A percentile compares a stretch with the other conserved stretches of the same genome.
phyloP scores from a whole-genome alignment of 2,888 invertebrate species.

The Ophion ventricosus region DNA sequence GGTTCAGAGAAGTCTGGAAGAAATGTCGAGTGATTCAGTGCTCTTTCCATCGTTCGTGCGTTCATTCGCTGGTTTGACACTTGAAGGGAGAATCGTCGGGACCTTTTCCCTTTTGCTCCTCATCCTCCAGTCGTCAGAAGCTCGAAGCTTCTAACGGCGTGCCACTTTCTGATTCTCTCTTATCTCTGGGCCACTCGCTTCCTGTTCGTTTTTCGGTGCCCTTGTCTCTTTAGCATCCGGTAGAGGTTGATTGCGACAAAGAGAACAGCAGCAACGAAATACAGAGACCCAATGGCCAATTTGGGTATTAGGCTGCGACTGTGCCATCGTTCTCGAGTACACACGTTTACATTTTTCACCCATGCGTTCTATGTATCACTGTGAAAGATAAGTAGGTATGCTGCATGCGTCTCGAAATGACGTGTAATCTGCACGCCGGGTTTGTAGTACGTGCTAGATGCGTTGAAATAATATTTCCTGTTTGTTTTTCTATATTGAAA shows the following conservation, averaged over 20 bases:
- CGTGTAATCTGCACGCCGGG: no score
- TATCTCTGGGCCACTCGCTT: slow-evolving; percentile 10
- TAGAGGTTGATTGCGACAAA: slow-evolving; percentile 56
- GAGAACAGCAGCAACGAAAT: slow-evolving; percentile 61
- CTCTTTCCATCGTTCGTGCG: slow-evolving; percentile 49
- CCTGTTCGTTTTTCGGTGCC: not conserved
- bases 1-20: slow-evolving; percentile 44
- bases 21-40: slow-evolving; percentile 29
- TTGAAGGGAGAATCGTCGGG: slow-evolving; percentile 59
- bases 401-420: no score
- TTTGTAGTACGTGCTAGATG: no score
- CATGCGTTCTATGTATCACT: slow-evolving; percentile 6
- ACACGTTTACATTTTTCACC: slow-evolving; percentile 18
- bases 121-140: slow-evolving; percentile 36
- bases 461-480: not conserved
- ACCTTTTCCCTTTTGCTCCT: slow-evolving; percentile 25
- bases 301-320: slow-evolving; percentile 64
- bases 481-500: not conserved
- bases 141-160: slow-evolving; percentile 36
- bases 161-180: slow-evolving; percentile 25
- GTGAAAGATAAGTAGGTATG: no score
- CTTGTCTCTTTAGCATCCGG: slow-evolving; percentile 25
- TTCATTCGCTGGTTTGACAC: slow-evolving; percentile 62
- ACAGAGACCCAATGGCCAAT: slow-evolving; percentile 66
- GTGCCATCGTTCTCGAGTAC: slow-evolving; percentile 59